Evolutionary conservation across 2,797 vertebrate species (phyloP), one percentile per base, ranked within the genome.

Genomic region (Chelmon rostratus): DNA sequence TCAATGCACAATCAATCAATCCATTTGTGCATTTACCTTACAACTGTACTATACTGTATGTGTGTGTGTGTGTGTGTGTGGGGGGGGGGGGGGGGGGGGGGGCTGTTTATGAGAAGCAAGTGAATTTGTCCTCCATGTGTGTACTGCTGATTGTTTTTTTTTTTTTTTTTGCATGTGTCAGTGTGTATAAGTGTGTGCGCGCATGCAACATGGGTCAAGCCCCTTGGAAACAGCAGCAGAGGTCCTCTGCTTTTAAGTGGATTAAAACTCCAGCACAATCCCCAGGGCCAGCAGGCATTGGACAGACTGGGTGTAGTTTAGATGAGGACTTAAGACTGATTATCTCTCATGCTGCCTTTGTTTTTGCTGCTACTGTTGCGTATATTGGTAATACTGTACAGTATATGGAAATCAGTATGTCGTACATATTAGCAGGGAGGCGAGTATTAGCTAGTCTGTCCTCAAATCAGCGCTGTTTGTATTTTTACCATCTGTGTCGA

Each of bases 191-290:
- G 75, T 68, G 79, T 76, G 68, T 40, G 68, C 33, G 73, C 35
- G 11, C 74, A 63, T 84, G 78, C 50, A 82, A 80, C 86, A 19
- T 69, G 79, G 93, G 92, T 94, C 92, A 91, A 91, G 90, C 89
- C 90, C 87, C 86, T 91, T 92, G 86, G 86, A 93, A 94, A 90
- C 93, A 92, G 92, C 94, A 92, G 92, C 93, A 94, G 91, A 94
- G 92, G 92, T 93, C 93, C 92, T 94, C 93, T 92, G 91, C 91
- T 94, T 90, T 92, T 94, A 95, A 95, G 93, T 95, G 92, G 92
- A 95, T 94, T 95, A 95, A 94, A 93, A 93, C 85, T 92, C 90
- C 91, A 88, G 91, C 91, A 86, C 92, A 93, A 93, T 95, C 91
- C 91, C 92, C 86, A 79, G 84, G 90, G 93, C 92, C 88, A 89